Evolutionary conservation across 2,888 invertebrate species (phyloP), one percentile per base, ranked within the genome.

Genomic region (Lacanobia oleracea): DNA sequence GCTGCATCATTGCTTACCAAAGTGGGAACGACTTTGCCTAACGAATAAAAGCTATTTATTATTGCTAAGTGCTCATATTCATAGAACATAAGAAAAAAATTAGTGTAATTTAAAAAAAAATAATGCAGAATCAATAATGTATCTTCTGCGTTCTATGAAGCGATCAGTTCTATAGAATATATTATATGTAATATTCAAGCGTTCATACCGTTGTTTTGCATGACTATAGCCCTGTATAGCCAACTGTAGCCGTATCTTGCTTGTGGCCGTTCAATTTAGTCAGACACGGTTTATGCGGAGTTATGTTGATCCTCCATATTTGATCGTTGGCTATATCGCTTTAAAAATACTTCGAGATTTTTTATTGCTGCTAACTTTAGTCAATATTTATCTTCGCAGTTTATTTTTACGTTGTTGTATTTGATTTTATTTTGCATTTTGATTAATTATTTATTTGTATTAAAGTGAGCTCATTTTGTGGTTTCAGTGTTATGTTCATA

Each of bases 281-380:
- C 56, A 71, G 73, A 82, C 72, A 75, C 69, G 71, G 61, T 81
- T 73, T 69, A 82, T 64, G 64, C 59, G 71, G 67, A 82, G 82
- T 80, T 84, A 80, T 75, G 84, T 73, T 78, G 80, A 82, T 86
- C 82, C 59, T 62, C 75, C 74, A 79, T 77, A 85, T 85, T 81
- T 79, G 77, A 81, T 74, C 84, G 77, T 79, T 40, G 74, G 68
- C 63, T 74, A 75, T 74, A 72, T 75, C 73, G 75, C 74, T 63
- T 81, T 69, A 63, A 81, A 76, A 80, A 84, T 76, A n/a, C 23
- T 62, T 71, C 50, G 54, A 68, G 51, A 70, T 79, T 74, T 75
- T 66, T 76, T 75, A 71, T 63, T 72, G 66, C n/a, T 59, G 12
- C 45, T 53, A 59, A 64, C 50, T 75, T 75, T 51, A 68, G 45